Conservation (phyloP, 2,888 invertebrate species). For the Antheraea yamamai region DNA sequence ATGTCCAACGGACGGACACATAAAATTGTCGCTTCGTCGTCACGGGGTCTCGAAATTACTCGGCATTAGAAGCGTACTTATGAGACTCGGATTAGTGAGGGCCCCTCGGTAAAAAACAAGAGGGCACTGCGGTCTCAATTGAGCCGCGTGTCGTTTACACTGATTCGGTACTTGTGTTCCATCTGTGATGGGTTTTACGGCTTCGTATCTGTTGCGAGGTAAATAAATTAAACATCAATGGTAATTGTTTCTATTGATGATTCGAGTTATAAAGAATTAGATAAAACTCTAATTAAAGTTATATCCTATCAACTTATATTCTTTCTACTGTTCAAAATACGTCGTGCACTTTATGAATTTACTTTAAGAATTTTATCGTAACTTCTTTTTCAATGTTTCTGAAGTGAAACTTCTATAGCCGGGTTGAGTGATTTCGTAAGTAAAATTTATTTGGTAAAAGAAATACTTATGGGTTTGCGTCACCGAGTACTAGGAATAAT, state of each 20-base stretch:
- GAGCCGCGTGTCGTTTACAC: slow-evolving; percentile 52
- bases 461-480: too few species aligned
- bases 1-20: slow-evolving; percentile 34
- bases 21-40: slow-evolving; percentile 61
- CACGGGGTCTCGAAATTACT: slow-evolving; percentile 75
- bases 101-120: slow-evolving; percentile 76
- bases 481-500: too few species aligned
- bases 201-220: slow-evolving; percentile 22
- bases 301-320: too few species aligned
- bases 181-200: slow-evolving; percentile 27
- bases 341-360: too few species aligned
- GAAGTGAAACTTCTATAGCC: too few species aligned
- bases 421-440: too few species aligned
- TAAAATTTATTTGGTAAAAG: too few species aligned
- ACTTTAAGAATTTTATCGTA: too few species aligned
- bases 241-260: neutral
- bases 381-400: too few species aligned
- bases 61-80: slow-evolving; percentile 71
- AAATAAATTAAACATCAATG: neutral
- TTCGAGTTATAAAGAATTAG: neutral
- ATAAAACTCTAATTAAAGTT: too few species aligned
- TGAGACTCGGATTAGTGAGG: slow-evolving; percentile 59
- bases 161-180: slow-evolving; percentile 41
- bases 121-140: slow-evolving; percentile 56
- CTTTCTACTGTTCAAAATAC: too few species aligned